Evolutionary conservation across 2,113 vertebrate species (phyloP).

Genomic region (Meles meles): DNA sequence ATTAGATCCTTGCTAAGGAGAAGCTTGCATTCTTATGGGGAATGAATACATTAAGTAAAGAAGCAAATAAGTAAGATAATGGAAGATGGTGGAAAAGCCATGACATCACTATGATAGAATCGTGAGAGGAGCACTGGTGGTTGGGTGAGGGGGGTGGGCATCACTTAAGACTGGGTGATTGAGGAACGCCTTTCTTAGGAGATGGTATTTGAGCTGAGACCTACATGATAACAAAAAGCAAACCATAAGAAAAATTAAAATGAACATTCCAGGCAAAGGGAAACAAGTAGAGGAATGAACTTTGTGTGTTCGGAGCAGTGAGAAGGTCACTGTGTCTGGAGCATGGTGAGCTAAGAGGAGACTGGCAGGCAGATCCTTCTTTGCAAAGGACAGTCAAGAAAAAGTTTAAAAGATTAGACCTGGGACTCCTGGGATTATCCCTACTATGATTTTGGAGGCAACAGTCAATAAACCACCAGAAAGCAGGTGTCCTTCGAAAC

Average conservation of each 20-base stretch:
- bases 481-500: background rate
- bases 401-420: background rate
- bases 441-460: background rate
- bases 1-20: background rate
- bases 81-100: background rate
- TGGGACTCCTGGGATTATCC: background rate
- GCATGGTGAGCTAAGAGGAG: fast-evolving
- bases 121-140: background rate
- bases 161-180: background rate
- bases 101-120: background rate
- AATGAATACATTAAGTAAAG: background rate
- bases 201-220: background rate
- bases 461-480: background rate
- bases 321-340: background rate
- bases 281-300: background rate
- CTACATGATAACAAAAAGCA: background rate
- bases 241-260: background rate
- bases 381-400: background rate
- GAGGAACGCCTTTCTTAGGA: background rate
- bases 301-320: background rate
- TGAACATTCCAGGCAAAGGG: background rate
- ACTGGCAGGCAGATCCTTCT: background rate
- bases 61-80: background rate
- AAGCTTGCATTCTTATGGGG: background rate
- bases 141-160: no score